These are phyloP conservation scores for Ornithoptera alexandrae DNA, from an alignment of 2,888 invertebrate species.

Conservation along the genomic window DNA sequence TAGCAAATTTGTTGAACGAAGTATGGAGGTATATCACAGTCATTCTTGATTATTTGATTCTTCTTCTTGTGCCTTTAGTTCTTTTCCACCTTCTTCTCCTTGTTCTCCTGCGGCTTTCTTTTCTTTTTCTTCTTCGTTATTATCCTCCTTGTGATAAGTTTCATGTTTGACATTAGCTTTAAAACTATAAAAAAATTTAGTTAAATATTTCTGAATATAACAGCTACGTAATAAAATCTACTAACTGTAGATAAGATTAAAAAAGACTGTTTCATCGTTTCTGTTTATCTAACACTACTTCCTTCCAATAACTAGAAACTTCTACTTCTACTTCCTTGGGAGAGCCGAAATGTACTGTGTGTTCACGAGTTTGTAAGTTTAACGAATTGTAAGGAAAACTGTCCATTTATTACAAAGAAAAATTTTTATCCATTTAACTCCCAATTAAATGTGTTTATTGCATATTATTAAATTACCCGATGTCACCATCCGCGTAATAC, in stretches of 20 bases:
- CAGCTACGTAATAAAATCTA: not conserved
- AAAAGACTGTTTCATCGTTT: no score
- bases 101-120: slow-evolving; percentile 7
- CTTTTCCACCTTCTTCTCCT: slow-evolving; percentile 31
- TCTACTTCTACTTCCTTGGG: no score
- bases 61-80: slow-evolving; percentile 7
- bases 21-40: slow-evolving; percentile 15
- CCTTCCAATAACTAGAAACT: no score
- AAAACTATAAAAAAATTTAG: slow-evolving; percentile 39
- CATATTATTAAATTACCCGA: slow-evolving; percentile 54
- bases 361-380: no score
- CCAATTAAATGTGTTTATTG: no score
- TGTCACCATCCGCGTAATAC: slow-evolving; percentile 50
- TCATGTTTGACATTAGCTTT: slow-evolving; percentile 49
- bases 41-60: slow-evolving; percentile 14
- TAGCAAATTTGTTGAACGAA: not conserved
- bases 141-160: slow-evolving; percentile 42
- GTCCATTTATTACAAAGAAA: no score
- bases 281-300: no score
- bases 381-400: no score
- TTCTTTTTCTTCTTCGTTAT: slow-evolving; percentile 20
- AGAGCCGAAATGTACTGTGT: no score
- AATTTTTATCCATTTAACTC: no score
- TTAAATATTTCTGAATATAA: slow-evolving; percentile 5
- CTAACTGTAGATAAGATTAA: not conserved